Evolutionary conservation across 2,888 invertebrate species (phyloP), one percentile per base, ranked within the genome.

Genomic region (Tridacna gigas): DNA sequence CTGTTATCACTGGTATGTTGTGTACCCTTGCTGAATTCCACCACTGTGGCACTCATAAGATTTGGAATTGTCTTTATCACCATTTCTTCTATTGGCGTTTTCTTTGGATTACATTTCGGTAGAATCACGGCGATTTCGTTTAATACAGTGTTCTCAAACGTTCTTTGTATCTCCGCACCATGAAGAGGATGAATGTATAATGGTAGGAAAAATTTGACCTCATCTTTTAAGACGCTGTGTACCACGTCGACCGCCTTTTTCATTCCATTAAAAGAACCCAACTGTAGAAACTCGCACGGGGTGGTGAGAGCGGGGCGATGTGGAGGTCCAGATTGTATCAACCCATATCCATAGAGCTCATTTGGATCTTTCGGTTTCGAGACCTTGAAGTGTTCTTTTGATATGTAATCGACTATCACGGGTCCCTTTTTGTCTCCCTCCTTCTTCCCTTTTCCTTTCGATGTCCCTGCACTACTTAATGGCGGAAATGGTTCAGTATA

Each of bases 1-100:
- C 90, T 90, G 86, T 92, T 93, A 77, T 92, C 92, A 80, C 92
- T 93, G 15, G 92, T 92, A 79, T 93, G 92, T 65, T 93, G 93
- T 11, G 91, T 92, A 28, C 93, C 93, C 74, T 93, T 92, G 47
- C 91, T 92, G 79, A 92, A 92, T 80, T 93, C 93, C 22, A 93
- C 92, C 2, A 92, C 92, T 0, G 92, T 92, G 25, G 92, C 91
- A 66, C 91, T 91, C 92, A 93, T 91, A 65, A 93, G 82, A 80
- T 93, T 92, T 0, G 93, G 93, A 3, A 93, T 90, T 0, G 90
- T 90, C 73, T 92, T 91, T 3, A 92, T 86, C 18, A 92, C 86
- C 86, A 91, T 90, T 28, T 92, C 91, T 78, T 89, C 90, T 12
- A 91, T 86, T 0, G 91, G 83, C 0, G 91, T 89, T 28, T 89